Conservation (phyloP, 2,888 invertebrate genomes). For the Epinotia ramella region DNA sequence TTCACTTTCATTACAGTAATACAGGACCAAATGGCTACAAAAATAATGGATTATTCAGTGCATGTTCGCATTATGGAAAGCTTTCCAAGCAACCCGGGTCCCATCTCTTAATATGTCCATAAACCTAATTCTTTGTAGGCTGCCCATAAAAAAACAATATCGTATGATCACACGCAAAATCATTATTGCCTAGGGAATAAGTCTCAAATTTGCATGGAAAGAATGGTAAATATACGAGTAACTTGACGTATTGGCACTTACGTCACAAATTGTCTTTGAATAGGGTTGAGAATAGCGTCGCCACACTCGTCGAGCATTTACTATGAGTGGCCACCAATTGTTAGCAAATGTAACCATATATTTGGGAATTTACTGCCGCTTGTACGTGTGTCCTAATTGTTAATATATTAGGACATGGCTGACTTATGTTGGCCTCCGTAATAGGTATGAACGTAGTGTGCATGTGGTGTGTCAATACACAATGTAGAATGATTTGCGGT, state of each 20-base stretch:
- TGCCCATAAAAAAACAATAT: constrained; percentile 25
- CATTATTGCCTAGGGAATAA: not conserved
- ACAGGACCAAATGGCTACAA: not conserved
- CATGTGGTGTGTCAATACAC: constrained; percentile 27
- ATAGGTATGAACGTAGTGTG: not conserved
- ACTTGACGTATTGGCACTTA: not conserved
- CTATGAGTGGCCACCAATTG: constrained; percentile 2
- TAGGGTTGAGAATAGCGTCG: not conserved
- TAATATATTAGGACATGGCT: constrained; percentile 30
- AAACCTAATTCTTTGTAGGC: constrained; percentile 28
- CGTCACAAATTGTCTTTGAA: not conserved
- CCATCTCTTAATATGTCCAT: not conserved
- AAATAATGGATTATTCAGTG: not conserved
- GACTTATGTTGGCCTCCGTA: constrained; percentile 19
- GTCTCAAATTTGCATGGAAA: constrained; percentile 10
- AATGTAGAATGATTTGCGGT: not conserved
- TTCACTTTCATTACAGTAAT: not conserved
- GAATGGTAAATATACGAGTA: not conserved
- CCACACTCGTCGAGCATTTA: not conserved
- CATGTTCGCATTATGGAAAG: not conserved
- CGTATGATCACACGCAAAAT: not conserved
- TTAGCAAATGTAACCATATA: not conserved
- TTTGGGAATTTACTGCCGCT: not conserved
- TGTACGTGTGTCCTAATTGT: constrained; percentile 3
- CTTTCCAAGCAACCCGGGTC: not conserved